A percentile compares a stretch with the other conserved stretches of the same genome.
phyloP scores from a whole-genome alignment of 2,113 vertebrate genomes.

The Gymnogyps californianus region DNA sequence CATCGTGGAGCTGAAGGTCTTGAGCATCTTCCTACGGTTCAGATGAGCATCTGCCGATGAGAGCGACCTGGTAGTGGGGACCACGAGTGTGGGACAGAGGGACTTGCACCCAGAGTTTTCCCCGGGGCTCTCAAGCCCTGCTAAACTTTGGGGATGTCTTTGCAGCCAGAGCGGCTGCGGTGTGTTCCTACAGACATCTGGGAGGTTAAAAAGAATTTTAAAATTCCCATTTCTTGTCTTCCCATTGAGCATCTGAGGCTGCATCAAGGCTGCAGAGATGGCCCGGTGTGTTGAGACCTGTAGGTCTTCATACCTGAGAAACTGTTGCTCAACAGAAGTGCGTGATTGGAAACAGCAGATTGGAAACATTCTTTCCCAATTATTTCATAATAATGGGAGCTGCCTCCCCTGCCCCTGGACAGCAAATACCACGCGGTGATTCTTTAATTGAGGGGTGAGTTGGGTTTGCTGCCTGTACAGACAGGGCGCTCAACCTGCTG shows the following conservation, averaged over 20 bases:
- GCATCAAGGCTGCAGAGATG: background rate
- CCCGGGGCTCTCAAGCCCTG: too few species aligned
- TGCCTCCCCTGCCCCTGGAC: background rate
- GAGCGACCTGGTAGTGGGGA: background rate
- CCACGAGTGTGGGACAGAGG: background rate
- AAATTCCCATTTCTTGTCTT: background rate
- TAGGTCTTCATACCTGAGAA: background rate
- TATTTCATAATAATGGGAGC: background rate
- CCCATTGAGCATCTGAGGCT: background rate
- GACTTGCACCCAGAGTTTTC: background rate
- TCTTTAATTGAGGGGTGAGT: background rate
- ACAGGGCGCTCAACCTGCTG: background rate
- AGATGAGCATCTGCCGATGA: background rate
- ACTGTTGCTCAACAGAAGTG: background rate
- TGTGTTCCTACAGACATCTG: background rate
- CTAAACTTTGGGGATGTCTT: background rate
- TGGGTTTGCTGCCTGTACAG: background rate
- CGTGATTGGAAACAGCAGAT: background rate
- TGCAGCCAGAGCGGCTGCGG: background rate
- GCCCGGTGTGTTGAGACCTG: background rate
- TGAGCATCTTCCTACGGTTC: background rate
- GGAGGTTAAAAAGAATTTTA: too few species aligned
- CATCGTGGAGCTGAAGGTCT: fast-evolving
- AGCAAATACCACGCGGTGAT: background rate
- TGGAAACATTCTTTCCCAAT: background rate